A percentile compares a stretch with the other conserved stretches of the same genome.
Evolutionary conservation across 2,797 vertebrate genomes (phyloP).

Genomic region (Podarcis siculus): DNA sequence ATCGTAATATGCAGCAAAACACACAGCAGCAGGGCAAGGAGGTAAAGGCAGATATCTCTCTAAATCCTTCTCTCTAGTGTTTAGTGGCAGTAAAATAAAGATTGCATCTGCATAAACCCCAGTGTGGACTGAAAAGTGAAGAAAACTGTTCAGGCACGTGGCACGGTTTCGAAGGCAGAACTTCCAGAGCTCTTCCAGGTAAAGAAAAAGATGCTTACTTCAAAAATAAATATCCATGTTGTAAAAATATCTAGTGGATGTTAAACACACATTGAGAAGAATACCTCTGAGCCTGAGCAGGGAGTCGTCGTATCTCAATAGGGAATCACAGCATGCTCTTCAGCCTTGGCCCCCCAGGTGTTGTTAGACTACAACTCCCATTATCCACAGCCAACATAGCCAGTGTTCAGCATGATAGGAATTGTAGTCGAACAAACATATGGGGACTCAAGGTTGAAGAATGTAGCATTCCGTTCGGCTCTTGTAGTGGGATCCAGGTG

Average conservation of each 20-base stretch:
- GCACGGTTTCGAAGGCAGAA: background rate
- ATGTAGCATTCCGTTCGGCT: background rate
- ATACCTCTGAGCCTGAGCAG: background rate
- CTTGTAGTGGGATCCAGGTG: background rate
- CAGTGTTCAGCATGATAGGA: no score
- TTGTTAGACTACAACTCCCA: no score
- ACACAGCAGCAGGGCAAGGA: constrained; percentile 10
- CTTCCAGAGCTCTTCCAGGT: background rate
- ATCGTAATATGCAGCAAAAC: constrained; percentile 15
- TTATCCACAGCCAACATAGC: no score
- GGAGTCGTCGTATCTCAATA: no score
- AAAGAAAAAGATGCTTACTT: background rate
- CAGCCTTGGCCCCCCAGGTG: no score
- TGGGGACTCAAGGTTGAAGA: no score
- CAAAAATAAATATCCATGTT: background rate
- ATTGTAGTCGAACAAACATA: no score
- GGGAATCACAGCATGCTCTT: no score
- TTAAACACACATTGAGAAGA: background rate
- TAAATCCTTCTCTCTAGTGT: background rate
- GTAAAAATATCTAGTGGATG: background rate
- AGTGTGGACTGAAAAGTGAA: background rate
- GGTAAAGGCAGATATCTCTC: background rate
- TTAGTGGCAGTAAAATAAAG: constrained; percentile 28
- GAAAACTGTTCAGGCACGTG: background rate
- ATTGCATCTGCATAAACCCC: constrained; percentile 1